Conservation (phyloP, 1,140 invertebrate genomes). For the Pissodes strobi region DNA sequence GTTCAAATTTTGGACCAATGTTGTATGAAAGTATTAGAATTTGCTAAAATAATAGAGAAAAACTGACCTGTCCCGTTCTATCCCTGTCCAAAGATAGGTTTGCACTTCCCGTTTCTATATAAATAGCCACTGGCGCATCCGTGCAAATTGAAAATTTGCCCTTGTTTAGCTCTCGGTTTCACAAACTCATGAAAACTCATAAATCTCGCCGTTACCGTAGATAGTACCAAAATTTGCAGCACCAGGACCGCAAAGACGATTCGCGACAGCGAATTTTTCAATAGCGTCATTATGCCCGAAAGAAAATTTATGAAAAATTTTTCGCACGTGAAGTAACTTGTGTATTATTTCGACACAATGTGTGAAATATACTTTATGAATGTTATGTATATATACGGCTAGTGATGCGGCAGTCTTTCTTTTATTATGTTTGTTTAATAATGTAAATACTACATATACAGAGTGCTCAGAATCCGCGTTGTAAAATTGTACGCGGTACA, state of each 20-base stretch:
- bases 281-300: not conserved
- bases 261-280: not conserved
- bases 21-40: too few relatives aligned
- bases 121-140: not conserved
- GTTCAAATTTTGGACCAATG: too few relatives aligned
- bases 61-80: not conserved
- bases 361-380: constrained; percentile 1
- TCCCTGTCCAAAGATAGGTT: not conserved
- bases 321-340: not conserved
- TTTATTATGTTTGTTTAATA: constrained; percentile 6
- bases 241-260: not conserved
- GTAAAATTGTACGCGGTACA: too few relatives aligned
- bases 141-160: not conserved
- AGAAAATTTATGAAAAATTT: not conserved
- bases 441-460: constrained; percentile 7
- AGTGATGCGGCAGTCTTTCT: constrained; percentile 3
- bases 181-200: not conserved
- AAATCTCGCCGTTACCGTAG: not conserved
- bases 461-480: too few relatives aligned
- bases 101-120: constrained; percentile 1
- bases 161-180: not conserved
- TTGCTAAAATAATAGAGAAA: too few relatives aligned
- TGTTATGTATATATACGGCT: constrained; percentile 3
- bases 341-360: not conserved
- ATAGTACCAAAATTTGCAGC: not conserved